Conservation (phyloP, 2,797 vertebrate species). For the Pseudochirops corinnae region DNA sequence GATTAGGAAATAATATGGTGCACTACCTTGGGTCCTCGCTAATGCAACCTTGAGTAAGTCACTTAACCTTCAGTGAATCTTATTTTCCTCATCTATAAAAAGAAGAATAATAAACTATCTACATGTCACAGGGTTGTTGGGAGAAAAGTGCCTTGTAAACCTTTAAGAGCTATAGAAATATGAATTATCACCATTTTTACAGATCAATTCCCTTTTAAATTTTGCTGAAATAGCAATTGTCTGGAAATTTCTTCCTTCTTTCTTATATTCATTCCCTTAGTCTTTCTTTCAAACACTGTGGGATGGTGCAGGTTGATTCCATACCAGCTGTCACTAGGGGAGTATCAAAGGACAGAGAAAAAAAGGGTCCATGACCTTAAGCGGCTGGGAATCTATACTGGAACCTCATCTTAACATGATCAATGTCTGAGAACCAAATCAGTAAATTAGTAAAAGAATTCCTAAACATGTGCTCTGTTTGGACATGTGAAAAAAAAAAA, state of each 20-base stretch:
- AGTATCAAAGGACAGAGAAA: neutral
- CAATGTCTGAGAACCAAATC: neutral
- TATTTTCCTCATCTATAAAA: neutral
- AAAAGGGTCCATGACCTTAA: neutral
- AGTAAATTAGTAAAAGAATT: neutral
- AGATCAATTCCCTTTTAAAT: neutral
- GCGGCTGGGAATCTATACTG: neutral
- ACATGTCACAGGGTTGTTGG: neutral
- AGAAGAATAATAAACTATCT: neutral
- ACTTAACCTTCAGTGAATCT: neutral
- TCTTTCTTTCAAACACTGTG: neutral
- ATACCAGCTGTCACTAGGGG: neutral
- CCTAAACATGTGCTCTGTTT: neutral
- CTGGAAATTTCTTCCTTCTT: neutral
- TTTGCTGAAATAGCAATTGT: neutral
- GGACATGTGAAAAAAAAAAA: neutral
- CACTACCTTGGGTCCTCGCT: neutral
- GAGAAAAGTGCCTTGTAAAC: neutral
- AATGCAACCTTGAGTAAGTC: neutral
- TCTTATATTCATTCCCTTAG: neutral
- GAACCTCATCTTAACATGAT: neutral
- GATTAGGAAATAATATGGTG: neutral
- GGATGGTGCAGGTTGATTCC: neutral
- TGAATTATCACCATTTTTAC: neutral
- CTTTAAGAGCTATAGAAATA: neutral